Conservation (phyloP, 2,797 vertebrate species). For the Phalloptychus januarius region DNA sequence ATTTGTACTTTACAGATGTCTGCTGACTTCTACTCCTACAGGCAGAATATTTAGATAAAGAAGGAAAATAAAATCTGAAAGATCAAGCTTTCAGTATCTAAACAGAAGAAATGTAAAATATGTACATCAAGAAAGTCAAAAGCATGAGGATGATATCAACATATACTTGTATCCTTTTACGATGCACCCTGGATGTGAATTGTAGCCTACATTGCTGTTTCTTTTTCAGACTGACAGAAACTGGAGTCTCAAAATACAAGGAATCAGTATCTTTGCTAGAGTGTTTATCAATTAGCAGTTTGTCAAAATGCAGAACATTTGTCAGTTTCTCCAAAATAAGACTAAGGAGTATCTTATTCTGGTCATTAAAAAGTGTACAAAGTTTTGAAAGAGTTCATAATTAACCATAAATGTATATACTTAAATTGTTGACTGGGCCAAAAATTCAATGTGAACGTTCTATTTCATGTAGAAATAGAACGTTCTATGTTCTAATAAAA, state of each 20-base stretch:
- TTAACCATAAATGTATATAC: not conserved
- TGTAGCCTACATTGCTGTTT: not conserved
- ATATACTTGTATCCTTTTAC: slow-evolving; percentile 60
- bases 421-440: not conserved
- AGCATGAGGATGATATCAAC: slow-evolving; percentile 59
- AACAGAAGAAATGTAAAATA: slow-evolving; percentile 67
- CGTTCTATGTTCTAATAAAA: too few species aligned
- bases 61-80: slow-evolving; percentile 29
- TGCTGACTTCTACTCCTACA: slow-evolving; percentile 21
- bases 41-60: not conserved
- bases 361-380: not conserved
- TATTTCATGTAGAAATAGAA: too few species aligned
- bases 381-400: not conserved
- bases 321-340: not conserved
- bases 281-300: not conserved
- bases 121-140: slow-evolving; percentile 65
- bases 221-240: not conserved
- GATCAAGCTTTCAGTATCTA: slow-evolving; percentile 37
- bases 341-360: not conserved
- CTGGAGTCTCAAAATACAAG: not conserved
- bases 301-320: not conserved
- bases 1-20: slow-evolving; percentile 16
- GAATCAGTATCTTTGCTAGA: not conserved
- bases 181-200: not conserved
- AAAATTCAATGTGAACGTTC: not conserved